A percentile compares a stretch with the other conserved stretches of the same genome.
phyloP scores from a whole-genome alignment of 2,797 vertebrate species.

The Hirundo rustica region DNA sequence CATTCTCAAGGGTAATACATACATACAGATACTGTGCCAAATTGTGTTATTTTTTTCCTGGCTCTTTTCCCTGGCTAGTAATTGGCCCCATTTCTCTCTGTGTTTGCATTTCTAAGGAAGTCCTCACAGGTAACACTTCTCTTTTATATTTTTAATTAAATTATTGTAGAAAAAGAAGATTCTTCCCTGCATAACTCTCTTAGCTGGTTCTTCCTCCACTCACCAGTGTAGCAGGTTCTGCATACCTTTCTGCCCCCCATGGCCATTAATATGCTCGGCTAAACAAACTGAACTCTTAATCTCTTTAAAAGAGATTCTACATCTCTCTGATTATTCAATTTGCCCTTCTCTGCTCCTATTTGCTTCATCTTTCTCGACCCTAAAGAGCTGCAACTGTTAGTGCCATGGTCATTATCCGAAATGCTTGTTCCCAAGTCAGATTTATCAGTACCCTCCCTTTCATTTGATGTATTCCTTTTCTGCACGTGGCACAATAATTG shows the following conservation, averaged over 20 bases:
- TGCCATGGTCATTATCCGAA: not conserved
- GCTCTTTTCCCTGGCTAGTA: not conserved
- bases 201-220: not conserved
- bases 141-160: not conserved
- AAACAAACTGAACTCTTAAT: conserved; percentile 1
- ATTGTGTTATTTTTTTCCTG: not conserved
- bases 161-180: not conserved
- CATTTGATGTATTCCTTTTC: not conserved
- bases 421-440: not conserved
- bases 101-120: conserved; percentile 28
- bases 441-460: not conserved
- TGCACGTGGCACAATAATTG: not conserved
- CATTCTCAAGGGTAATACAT: not conserved
- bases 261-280: not conserved
- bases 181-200: not conserved
- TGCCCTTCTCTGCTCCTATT: not conserved
- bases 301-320: not conserved
- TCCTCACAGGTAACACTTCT: not conserved
- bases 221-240: not conserved
- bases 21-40: not conserved
- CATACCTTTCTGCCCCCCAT: not conserved
- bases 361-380: not conserved
- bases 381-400: not conserved
- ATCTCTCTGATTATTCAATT: not conserved
- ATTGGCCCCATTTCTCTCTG: not conserved